Conservation (phyloP, 2,113 vertebrate species). For the Neogale vison region DNA sequence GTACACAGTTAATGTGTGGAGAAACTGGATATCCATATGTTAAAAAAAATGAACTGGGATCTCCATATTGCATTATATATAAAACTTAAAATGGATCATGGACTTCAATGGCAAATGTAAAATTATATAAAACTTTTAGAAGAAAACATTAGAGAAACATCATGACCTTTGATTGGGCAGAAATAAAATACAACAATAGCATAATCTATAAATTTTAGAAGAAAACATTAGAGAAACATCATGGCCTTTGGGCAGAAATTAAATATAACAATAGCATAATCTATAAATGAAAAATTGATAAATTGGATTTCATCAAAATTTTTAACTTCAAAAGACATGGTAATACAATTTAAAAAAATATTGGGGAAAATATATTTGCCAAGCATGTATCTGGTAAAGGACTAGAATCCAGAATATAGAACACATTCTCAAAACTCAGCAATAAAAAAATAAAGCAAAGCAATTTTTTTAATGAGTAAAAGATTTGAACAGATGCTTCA, state of each 20-base stretch:
- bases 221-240: not conserved
- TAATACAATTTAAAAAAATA: not conserved
- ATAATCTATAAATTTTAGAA: too few species aligned
- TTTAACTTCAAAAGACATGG: not conserved
- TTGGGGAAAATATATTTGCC: not conserved
- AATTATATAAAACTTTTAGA: not conserved
- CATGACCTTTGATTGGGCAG: too few species aligned
- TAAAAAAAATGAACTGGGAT: not conserved
- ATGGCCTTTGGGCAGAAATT: not conserved
- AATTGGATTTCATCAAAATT: not conserved
- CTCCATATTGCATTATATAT: not conserved
- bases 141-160: not conserved
- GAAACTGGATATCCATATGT: not conserved
- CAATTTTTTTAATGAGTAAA: not conserved
- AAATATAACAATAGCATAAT: not conserved
- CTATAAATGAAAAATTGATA: not conserved
- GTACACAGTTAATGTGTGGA: not conserved
- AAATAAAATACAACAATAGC: too few species aligned
- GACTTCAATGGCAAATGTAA: not conserved
- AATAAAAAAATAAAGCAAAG: not conserved
- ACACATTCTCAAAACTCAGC: not conserved
- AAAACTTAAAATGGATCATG: not conserved
- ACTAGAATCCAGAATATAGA: not conserved
- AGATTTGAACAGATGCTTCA: not conserved
- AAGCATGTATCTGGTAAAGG: not conserved